Conservation (phyloP, 2,113 vertebrate species). For the Oostethus manadensis region DNA sequence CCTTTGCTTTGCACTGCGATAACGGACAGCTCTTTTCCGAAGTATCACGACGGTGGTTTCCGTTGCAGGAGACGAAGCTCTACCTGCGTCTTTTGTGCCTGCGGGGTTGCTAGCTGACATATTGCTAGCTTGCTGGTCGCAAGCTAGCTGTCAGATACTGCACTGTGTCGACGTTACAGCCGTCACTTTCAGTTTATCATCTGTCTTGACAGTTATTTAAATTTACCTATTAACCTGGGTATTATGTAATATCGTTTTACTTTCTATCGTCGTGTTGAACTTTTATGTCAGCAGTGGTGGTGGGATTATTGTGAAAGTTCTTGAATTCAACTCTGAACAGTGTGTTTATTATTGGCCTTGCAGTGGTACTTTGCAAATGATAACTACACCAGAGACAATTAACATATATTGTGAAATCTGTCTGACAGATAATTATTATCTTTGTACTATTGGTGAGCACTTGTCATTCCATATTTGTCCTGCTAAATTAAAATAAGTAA, state of each 20-base stretch:
- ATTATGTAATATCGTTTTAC: background rate
- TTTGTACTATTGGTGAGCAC: too few species aligned
- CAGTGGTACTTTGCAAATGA: too few species aligned
- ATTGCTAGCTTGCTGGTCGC: constrained; percentile 37
- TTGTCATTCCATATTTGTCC: background rate
- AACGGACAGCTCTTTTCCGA: background rate
- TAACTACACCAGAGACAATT: too few species aligned
- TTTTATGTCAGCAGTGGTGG: too few species aligned
- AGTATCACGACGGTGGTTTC: background rate
- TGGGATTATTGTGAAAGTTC: too few species aligned
- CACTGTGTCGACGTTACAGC: constrained; percentile 26
- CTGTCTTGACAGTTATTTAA: background rate
- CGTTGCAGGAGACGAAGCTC: constrained; percentile 8
- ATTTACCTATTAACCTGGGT: background rate
- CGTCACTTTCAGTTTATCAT: background rate
- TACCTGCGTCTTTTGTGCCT: constrained; percentile 56
- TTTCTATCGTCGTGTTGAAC: too few species aligned
- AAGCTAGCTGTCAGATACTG: constrained; percentile 26
- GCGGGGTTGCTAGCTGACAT: constrained; percentile 53
- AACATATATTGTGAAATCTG: too few species aligned
- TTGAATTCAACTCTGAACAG: too few species aligned
- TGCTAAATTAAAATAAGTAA: background rate
- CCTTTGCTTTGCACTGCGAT: background rate
- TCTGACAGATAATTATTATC: too few species aligned
- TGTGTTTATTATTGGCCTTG: too few species aligned